These are phyloP conservation scores for Andrena praecox DNA, from an alignment of 2,888 invertebrate genomes.

Conservation along the genomic window DNA sequence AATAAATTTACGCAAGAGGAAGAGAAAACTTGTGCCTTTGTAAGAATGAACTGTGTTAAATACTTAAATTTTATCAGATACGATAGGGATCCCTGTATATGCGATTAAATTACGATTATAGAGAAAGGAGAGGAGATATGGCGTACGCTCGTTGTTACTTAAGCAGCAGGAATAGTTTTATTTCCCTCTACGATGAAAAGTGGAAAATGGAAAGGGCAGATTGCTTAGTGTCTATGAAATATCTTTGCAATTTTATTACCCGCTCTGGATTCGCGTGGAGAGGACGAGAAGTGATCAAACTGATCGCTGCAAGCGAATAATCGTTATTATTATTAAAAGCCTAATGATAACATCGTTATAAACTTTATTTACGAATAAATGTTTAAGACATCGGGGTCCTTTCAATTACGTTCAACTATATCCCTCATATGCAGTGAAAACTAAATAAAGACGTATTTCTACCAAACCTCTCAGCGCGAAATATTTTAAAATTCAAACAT, in stretches of 20 bases:
- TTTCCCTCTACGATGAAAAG: constrained; percentile 40
- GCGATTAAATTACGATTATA: constrained; percentile 26
- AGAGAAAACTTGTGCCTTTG: constrained; percentile 75
- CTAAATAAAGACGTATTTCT: constrained; percentile 2
- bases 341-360: constrained; percentile 55
- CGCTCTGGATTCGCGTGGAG: constrained; percentile 43
- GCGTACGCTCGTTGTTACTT: constrained; percentile 33
- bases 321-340: constrained; percentile 54
- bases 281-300: constrained; percentile 32
- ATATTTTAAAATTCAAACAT: neutral
- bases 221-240: constrained; percentile 51
- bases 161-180: constrained; percentile 48
- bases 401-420: constrained; percentile 11
- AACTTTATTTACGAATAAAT: constrained; percentile 68
- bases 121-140: constrained; percentile 7
- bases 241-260: constrained; percentile 60
- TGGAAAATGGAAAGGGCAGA: constrained; percentile 18
- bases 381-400: constrained; percentile 45
- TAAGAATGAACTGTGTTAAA: constrained; percentile 65
- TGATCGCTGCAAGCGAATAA: constrained; percentile 40
- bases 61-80: constrained; percentile 60
- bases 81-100: constrained; percentile 46
- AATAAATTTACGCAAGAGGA: constrained; percentile 42
- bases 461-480: neutral
- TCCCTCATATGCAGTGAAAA: neutral